Evolutionary conservation across 1,140 invertebrate species (phyloP).

Genomic region (Oryctes rhinoceros): DNA sequence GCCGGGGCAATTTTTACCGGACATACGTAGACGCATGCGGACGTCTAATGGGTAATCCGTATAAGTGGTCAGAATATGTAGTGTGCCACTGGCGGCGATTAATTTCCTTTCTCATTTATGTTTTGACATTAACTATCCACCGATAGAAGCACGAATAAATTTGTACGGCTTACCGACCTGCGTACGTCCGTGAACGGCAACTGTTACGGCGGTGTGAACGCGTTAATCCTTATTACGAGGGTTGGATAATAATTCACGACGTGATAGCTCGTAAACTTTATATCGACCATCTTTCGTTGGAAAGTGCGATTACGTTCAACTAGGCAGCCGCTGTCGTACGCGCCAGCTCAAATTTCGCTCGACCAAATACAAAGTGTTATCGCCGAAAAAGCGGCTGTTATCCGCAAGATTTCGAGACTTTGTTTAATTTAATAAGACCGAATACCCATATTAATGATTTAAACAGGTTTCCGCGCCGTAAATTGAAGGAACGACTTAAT

Average conservation of each 20-base stretch:
- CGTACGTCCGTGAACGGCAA: background rate
- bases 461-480: too few species aligned
- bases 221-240: background rate
- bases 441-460: too few species aligned
- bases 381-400: too few species aligned
- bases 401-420: too few species aligned
- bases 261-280: background rate
- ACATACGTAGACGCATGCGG: background rate
- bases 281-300: too few species aligned
- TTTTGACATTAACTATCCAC: conserved; percentile 20
- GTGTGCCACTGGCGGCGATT: conserved; percentile 4
- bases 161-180: background rate
- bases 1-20: background rate
- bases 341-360: too few species aligned
- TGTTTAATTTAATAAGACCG: too few species aligned
- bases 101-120: conserved; percentile 13
- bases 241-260: conserved; percentile 2
- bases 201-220: background rate
- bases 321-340: too few species aligned
- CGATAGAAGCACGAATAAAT: background rate
- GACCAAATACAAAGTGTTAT: too few species aligned
- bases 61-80: background rate
- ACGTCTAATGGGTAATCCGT: background rate
- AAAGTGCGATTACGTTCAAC: too few species aligned
- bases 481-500: too few species aligned